Conservation (phyloP, 2,797 vertebrate genomes). For the Neolamprologus multifasciatus region DNA sequence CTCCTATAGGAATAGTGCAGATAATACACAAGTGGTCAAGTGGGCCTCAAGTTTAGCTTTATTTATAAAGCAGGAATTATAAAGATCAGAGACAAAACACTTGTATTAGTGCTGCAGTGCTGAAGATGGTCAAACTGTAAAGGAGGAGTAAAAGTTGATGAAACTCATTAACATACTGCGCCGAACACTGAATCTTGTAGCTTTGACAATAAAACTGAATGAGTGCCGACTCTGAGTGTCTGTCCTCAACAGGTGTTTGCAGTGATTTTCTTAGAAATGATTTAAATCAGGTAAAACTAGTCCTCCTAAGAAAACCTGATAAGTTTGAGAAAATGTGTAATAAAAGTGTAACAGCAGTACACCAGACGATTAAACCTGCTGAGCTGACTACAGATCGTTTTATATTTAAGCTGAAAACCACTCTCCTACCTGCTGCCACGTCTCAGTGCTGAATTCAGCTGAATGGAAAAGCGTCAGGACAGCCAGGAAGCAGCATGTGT, state of each 20-base stretch:
- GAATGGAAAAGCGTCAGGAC: not conserved
- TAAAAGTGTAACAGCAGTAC: not conserved
- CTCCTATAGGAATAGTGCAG: not conserved
- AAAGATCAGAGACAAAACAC: not conserved
- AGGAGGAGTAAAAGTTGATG: not conserved
- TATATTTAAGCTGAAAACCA: not conserved
- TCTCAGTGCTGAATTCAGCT: not conserved
- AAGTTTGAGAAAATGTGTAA: rapidly evolving
- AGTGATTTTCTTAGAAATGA: not conserved
- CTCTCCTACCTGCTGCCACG: conserved; percentile 2
- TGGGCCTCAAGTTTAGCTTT: rapidly evolving
- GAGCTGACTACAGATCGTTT: not conserved
- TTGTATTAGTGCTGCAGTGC: not conserved
- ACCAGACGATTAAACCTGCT: not conserved
- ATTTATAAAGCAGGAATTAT: not conserved
- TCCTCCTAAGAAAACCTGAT: not conserved
- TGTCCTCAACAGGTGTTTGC: not conserved
- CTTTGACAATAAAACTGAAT: not conserved
- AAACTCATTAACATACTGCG: not conserved
- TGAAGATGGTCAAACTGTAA: rapidly evolving
- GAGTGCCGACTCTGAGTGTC: not conserved
- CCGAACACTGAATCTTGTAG: not conserved
- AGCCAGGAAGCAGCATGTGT: not conserved
- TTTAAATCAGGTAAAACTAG: not conserved
- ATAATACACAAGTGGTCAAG: not conserved